Conservation (phyloP, 2,797 vertebrate species). For the Paratrypauchen microcephalus region DNA sequence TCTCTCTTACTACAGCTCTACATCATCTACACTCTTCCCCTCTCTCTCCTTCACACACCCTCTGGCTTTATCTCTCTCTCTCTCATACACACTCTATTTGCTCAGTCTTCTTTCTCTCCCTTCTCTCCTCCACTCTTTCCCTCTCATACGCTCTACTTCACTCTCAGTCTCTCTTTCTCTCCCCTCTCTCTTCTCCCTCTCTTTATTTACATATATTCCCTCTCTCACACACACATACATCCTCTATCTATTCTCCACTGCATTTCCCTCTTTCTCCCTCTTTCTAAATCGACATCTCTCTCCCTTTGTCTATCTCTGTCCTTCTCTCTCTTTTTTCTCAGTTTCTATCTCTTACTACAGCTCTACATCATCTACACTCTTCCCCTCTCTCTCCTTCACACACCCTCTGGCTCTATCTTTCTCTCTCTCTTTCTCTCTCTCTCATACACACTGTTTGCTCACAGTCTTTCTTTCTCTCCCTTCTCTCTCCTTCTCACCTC, state of each 20-base stretch:
- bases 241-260: too few relatives aligned
- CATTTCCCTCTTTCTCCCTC: neutral
- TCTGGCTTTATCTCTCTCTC: neutral
- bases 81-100: neutral
- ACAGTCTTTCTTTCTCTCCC: neutral
- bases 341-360: neutral
- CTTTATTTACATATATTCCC: neutral
- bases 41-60: neutral
- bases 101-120: neutral
- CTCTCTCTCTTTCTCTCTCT: neutral
- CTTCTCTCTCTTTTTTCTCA: neutral
- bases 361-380: neutral
- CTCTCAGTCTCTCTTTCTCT: neutral
- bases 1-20: neutral
- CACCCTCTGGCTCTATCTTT: neutral
- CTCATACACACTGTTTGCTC: neutral
- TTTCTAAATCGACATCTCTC: too few relatives aligned
- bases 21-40: constrained; percentile 2
- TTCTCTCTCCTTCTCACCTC: neutral
- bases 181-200: neutral
- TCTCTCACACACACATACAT: neutral
- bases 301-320: neutral
- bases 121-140: constrained; percentile 1
- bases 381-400: neutral
- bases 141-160: neutral